Base-by-base conservation (phyloP, 1,140 invertebrate genomes). In the Dinothrombium tinctorium region DNA sequence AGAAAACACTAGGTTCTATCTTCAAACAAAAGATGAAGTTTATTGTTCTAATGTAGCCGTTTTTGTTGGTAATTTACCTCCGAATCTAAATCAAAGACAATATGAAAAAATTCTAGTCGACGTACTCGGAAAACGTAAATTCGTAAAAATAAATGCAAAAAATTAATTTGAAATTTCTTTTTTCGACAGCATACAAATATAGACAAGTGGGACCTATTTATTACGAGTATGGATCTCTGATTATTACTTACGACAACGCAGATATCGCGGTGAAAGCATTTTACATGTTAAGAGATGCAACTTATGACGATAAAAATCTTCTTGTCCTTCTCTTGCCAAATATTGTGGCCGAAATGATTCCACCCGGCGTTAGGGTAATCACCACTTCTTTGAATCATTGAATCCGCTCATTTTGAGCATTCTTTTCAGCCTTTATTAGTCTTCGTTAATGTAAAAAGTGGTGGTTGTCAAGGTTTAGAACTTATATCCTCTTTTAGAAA, bases 391-490 rank as follows among this genome's bases (percentile, higher is more conserved):
- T 24, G 25, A 36, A 28, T 41, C 23, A 17, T 35, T 37, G 11
- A 33, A n/a, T 22, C 23, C 4, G 20, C 25, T 37, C 12, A 40
- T 4, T 31, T 37, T 23, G n/a, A 14, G 24, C 24, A 49, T 56
- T 37, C 47, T 63, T 56, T 54, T 61, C 76, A 86, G 59, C 94
- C 94, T 24, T 66, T 99, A 48, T 68, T 99, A 47, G 89, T 99
- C 35, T 95, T 99, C 64, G 92, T 99, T 44, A 99, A 99, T 62
- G 90, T 96, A 19, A 99, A 99, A 65, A 94, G 86, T 44, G 94
- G 94, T 40, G 94, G 94, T 26, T 96, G 92, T 56, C 94, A 99
- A 65, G 94, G 94, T 24, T 67, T 89, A 42, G 89, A 96, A 59
- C 71, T 99, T 44, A 94, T 99, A 56, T 83, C 86, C 40, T 90